Evolutionary conservation across 2,797 vertebrate species (phyloP), one percentile per base, ranked within the genome.

Genomic region (Pempheris klunzingeri): DNA sequence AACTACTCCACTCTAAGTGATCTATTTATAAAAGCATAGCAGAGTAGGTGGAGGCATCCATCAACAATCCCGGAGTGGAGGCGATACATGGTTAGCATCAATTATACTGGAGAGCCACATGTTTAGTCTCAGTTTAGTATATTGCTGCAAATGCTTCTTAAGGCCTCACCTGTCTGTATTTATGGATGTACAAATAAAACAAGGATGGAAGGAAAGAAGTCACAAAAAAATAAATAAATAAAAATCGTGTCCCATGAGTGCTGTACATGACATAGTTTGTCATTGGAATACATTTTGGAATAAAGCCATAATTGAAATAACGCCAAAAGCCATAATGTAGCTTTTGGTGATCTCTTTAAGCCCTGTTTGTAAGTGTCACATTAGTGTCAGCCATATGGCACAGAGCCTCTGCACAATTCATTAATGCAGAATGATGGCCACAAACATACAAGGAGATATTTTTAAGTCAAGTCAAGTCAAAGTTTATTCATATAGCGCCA

Each of bases 11-110:
- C 70, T 79, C 77, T 71, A 77, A 77, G 13, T 54, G 58, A 81
- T 87, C 75, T 83, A 82, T 81, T 89, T 87, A 81, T 86, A 85
- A 60, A 59, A 44, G 46, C 70, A 41, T 1, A 10, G 71, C 28
- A 5, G 44, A 71, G 80, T 30, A 77, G 76, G 84, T 72, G 70
- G 75, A 85, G 71, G 54, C 73, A 72, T 73, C 65, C 67, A 39
- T 83, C 83, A 66, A 13, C 24, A 1, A 34, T 70, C 73, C 69
- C 55, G 26, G 46, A 55, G 54, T 10, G 50, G 30, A 54, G 50
- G 34, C 64, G 63, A 9, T 46, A 4, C 22, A 55, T 61, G 57
- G 18, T 74, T 52, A 57, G 30, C 17, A 70, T 62, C 63, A 62
- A 24, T 80, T 66, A 70, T 20, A 26, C 18, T 46, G 68, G 7